Percentiles rank a stretch among this genome's conserved stretches.
Conservation (phyloP, 1,140 invertebrate species). For the Drosophila jambulina region DNA sequence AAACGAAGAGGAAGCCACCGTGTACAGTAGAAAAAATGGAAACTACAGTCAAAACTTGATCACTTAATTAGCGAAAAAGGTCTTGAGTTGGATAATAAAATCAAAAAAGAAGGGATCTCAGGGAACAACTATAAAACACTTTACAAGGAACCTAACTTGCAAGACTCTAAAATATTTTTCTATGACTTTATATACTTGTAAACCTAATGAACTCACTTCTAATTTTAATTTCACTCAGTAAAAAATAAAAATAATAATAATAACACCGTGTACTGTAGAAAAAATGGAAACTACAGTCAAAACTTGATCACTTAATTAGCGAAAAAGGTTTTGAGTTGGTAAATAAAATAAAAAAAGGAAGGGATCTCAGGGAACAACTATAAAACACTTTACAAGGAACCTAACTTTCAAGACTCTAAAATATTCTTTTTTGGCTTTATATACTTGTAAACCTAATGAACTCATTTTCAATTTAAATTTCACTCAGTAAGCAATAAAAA, state of each 20-base stretch:
- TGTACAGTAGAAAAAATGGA: conserved; percentile 31
- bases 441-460: too few relatives aligned
- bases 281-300: conserved; percentile 2
- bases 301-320: conserved; percentile 9
- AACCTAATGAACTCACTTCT: too few relatives aligned
- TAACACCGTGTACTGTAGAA: conserved; percentile 31
- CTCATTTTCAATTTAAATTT: too few relatives aligned
- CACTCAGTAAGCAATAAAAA: too few relatives aligned
- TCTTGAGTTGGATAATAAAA: not conserved
- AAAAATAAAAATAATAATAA: too few relatives aligned
- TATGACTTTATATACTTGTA: not conserved
- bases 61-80: not conserved
- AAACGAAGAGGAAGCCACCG: conserved; percentile 40
- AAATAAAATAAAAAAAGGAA: conserved; percentile 17
- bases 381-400: not conserved
- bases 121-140: not conserved
- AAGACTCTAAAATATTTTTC: not conserved
- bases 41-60: conserved; percentile 3
- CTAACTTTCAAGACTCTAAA: not conserved
- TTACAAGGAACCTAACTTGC: not conserved
- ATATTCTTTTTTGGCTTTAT: not conserved
- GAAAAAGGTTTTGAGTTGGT: not conserved
- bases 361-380: not conserved
- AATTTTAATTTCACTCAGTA: too few relatives aligned
- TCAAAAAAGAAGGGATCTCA: conserved; percentile 4